Conservation (phyloP, 2,113 vertebrate genomes). For the Thymallus thymallus region DNA sequence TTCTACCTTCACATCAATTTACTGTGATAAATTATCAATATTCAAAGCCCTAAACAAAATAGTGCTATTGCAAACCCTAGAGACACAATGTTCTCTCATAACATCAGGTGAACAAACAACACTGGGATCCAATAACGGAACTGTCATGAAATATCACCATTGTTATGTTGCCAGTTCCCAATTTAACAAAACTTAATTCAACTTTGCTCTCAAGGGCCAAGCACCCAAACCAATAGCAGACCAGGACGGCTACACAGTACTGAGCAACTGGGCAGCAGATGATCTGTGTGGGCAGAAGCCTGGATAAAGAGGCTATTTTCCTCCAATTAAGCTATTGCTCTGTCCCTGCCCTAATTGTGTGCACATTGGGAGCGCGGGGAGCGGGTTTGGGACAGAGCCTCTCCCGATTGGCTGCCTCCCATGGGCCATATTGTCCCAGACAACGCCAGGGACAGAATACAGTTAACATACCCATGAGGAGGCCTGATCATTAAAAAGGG, state of each 20-base stretch:
- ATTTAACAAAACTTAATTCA: neutral
- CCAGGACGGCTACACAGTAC: too few species aligned
- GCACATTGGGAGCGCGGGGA: conserved; percentile 56
- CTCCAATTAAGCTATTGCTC: conserved; percentile 74
- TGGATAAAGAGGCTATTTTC: conserved; percentile 66
- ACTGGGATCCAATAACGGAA: too few species aligned
- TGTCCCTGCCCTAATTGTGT: conserved; percentile 70
- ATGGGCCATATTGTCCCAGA: conserved; percentile 62
- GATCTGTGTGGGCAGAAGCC: conserved; percentile 52
- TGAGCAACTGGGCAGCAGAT: neutral
- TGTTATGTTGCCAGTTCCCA: neutral
- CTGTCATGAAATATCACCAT: neutral
- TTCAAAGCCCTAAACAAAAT: too few species aligned
- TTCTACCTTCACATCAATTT: too few species aligned
- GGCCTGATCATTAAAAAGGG: conserved; percentile 64
- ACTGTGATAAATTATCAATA: too few species aligned
- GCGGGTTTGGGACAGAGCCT: conserved; percentile 57
- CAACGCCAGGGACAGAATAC: conserved; percentile 44
- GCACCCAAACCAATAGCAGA: conserved; percentile 7
- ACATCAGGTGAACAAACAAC: too few species aligned
- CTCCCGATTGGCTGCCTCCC: conserved; percentile 66
- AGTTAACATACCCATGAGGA: conserved; percentile 59
- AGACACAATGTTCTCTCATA: too few species aligned
- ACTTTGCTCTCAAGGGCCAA: neutral
- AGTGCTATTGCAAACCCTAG: too few species aligned